phyloP scores from a whole-genome alignment of 2,113 vertebrate genomes.

The Gobiocypris rarus region DNA sequence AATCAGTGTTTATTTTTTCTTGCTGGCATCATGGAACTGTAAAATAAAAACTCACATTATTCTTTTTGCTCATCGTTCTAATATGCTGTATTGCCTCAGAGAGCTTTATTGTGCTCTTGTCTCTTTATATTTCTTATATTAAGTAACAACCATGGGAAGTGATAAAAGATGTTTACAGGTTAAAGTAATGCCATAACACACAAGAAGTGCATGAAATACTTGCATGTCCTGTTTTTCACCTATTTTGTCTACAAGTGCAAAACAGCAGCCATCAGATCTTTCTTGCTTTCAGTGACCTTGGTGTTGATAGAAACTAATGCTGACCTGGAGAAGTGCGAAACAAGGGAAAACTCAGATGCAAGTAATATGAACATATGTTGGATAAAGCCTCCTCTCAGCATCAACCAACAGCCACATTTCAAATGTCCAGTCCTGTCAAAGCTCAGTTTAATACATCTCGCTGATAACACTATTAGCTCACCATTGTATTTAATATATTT shows the following conservation, averaged over 20 bases:
- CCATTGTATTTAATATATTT: background rate
- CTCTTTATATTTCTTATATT: too few relatives aligned
- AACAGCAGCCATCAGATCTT: slow-evolving; percentile 41
- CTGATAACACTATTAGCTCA: background rate
- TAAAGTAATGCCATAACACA: slow-evolving; percentile 31
- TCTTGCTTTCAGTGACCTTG: slow-evolving; percentile 15
- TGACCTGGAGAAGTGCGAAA: slow-evolving; percentile 52
- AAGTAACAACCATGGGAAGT: background rate
- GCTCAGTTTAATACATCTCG: background rate
- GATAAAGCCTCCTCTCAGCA: slow-evolving; percentile 31
- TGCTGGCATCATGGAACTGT: background rate
- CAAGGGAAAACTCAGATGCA: slow-evolving; percentile 45
- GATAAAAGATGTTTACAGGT: background rate
- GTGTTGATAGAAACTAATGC: slow-evolving; percentile 55
- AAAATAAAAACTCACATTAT: background rate
- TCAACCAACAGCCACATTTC: slow-evolving; percentile 31
- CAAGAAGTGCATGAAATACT: slow-evolving; percentile 29
- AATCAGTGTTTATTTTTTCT: background rate
- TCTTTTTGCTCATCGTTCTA: background rate
- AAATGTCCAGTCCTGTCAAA: slow-evolving; percentile 10
- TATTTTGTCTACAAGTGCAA: slow-evolving; percentile 49
- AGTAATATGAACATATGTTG: slow-evolving; percentile 50
- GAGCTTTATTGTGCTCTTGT: background rate
- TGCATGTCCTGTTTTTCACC: slow-evolving; percentile 12
- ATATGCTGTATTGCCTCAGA: too few relatives aligned